phyloP scores from a whole-genome alignment of 2,797 vertebrate genomes.

The Lepidocolaptes lacrymiger region DNA sequence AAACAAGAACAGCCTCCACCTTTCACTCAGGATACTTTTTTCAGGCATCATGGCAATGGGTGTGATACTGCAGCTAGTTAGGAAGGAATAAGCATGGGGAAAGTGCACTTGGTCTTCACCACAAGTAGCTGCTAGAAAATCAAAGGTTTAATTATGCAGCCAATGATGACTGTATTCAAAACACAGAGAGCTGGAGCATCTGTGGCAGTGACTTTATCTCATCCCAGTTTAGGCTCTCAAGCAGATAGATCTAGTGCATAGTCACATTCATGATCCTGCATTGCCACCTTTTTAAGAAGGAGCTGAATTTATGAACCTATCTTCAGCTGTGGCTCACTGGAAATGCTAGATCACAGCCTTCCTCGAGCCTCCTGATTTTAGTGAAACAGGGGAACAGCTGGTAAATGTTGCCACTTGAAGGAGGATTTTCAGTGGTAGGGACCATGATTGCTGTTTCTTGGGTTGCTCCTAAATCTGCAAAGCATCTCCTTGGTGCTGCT shows the following conservation, averaged over 20 bases:
- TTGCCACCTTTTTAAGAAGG: accelerated
- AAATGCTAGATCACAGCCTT: background rate
- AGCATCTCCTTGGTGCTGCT: background rate
- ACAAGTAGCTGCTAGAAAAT: background rate
- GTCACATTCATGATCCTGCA: background rate
- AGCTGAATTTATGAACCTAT: background rate
- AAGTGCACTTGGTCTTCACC: background rate
- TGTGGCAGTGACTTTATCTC: background rate
- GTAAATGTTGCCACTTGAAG: background rate
- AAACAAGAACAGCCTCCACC: conserved; percentile 6
- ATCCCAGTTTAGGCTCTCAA: background rate
- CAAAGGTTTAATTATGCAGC: background rate
- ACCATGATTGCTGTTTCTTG: background rate
- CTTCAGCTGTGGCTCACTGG: background rate
- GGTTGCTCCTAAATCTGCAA: background rate
- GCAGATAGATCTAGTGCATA: background rate
- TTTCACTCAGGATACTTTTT: background rate
- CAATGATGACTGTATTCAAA: background rate
- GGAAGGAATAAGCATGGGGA: background rate
- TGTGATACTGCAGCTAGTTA: background rate
- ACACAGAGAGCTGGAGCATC: background rate
- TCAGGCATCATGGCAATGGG: background rate
- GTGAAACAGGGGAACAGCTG: background rate
- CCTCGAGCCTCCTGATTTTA: background rate
- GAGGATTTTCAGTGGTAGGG: background rate